phyloP scores from a whole-genome alignment of 2,797 vertebrate species.

The Parauchenoglanis ngamensis region DNA sequence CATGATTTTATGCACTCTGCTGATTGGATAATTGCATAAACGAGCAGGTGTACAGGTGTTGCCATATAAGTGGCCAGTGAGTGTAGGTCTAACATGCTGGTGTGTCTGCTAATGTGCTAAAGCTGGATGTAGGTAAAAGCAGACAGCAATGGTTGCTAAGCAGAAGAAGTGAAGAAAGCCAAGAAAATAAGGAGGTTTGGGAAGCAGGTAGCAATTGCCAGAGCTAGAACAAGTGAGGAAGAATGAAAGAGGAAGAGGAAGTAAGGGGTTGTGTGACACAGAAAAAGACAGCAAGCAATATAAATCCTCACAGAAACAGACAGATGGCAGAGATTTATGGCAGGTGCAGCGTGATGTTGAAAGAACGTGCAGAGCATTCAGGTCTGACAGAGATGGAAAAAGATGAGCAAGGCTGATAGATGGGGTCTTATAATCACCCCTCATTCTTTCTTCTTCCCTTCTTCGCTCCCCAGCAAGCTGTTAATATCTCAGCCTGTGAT shows the following conservation, averaged over 20 bases:
- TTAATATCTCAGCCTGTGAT: conserved; percentile 33
- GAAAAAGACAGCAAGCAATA: conserved; percentile 8
- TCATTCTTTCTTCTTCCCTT: conserved; percentile 13
- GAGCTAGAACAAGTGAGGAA: not conserved
- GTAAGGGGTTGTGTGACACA: not conserved
- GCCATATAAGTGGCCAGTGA: not conserved
- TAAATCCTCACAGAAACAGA: not conserved
- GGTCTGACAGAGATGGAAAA: conserved; percentile 46
- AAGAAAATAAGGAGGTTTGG: not conserved
- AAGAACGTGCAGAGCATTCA: conserved; percentile 25
- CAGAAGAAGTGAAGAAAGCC: not conserved
- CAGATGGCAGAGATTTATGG: conserved; percentile 28
- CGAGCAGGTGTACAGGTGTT: not conserved
- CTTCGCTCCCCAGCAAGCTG: not conserved
- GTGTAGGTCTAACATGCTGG: not conserved
- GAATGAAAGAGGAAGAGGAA: not conserved
- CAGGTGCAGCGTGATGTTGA: conserved; percentile 36
- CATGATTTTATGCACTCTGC: not conserved
- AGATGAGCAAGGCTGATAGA: conserved; percentile 38
- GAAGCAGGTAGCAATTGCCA: not conserved
- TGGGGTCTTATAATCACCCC: conserved; percentile 36
- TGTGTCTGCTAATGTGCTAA: not conserved
- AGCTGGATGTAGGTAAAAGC: not conserved
- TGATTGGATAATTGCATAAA: not conserved
- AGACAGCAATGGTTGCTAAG: not conserved